A percentile compares a stretch with the other conserved stretches of the same genome.
phyloP scores from a whole-genome alignment of 2,888 invertebrate genomes.

The Heliconius hortense region DNA sequence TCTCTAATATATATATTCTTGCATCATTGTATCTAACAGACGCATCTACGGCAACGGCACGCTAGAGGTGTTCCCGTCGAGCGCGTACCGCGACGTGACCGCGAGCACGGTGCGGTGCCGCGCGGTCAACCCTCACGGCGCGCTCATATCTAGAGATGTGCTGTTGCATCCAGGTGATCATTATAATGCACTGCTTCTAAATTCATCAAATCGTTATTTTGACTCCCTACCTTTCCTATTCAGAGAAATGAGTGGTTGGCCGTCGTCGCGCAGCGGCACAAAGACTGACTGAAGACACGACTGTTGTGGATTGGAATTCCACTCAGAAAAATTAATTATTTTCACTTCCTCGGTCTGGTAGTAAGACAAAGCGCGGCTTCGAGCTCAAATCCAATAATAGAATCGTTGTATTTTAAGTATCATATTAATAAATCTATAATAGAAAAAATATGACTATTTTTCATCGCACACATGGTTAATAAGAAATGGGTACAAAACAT shows the following conservation, averaged over 20 bases:
- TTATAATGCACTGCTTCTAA: background rate
- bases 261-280: no score
- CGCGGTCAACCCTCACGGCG: conserved; percentile 88
- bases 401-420: no score
- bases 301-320: background rate
- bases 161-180: conserved; percentile 86
- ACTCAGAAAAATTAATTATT: background rate
- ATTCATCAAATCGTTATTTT: no score
- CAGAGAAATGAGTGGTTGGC: no score
- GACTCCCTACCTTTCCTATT: no score
- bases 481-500: background rate
- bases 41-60: conserved; percentile 63
- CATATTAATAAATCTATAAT: no score
- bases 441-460: no score
- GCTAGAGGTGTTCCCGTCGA: conserved; percentile 56
- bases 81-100: conserved; percentile 41
- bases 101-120: conserved; percentile 82
- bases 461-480: no score
- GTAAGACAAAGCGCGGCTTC: no score
- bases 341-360: background rate
- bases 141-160: conserved; percentile 88
- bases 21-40: conserved; percentile 35
- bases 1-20: background rate
- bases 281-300: no score
- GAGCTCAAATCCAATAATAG: no score